Conservation (phyloP, 2,888 invertebrate genomes). For the Lasius platythorax region DNA sequence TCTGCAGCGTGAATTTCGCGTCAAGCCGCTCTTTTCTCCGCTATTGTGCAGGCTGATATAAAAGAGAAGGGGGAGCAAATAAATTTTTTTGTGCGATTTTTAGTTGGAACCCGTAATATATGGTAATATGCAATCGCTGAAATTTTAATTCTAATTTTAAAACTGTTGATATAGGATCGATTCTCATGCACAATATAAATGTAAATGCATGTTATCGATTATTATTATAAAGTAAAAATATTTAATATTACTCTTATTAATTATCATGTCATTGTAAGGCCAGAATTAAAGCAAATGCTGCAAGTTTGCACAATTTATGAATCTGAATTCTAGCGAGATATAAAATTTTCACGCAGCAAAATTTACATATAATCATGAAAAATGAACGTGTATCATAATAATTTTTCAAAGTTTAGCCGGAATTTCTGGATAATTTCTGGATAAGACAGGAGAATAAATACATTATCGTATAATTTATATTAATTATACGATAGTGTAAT, state of each 20-base stretch:
- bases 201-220: constrained; percentile 4
- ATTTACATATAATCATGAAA: neutral
- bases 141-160: constrained; percentile 17
- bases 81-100: constrained; percentile 8
- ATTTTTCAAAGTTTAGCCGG: neutral
- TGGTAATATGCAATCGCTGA: neutral
- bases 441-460: neutral
- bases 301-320: neutral
- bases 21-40: neutral
- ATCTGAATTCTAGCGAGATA: constrained; percentile 2
- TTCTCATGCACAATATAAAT: neutral
- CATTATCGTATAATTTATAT: neutral
- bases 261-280: neutral
- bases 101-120: neutral
- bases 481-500: neutral
- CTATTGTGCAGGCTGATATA: neutral
- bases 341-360: neutral
- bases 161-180: neutral
- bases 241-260: constrained; percentile 7
- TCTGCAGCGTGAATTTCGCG: constrained; percentile 23
- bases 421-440: constrained; percentile 1
- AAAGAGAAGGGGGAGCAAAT: neutral
- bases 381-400: neutral
- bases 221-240: neutral
- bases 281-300: neutral